These are phyloP conservation scores for Melanotaenia parkinsoni DNA, from an alignment of 2,797 vertebrate genomes.

Conservation along the genomic window DNA sequence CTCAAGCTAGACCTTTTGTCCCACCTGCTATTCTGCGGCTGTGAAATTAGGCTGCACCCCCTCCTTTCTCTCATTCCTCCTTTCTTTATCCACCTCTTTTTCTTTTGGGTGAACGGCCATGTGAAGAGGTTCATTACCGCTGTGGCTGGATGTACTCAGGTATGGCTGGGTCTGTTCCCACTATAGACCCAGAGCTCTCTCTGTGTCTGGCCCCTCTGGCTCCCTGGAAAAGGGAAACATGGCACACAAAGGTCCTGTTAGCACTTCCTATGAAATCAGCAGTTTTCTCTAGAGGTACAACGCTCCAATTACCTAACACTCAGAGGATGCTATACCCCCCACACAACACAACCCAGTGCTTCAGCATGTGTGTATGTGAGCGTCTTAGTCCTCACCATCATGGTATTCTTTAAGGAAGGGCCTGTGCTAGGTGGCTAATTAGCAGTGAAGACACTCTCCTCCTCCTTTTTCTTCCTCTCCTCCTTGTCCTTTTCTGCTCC, in stretches of 20 bases:
- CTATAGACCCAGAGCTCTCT: slow-evolving; percentile 89
- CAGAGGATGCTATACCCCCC: slow-evolving; percentile 84
- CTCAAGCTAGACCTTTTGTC: slow-evolving; percentile 99
- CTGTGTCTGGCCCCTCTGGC: slow-evolving; percentile 79
- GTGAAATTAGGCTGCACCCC: slow-evolving; percentile 95
- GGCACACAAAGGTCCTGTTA: slow-evolving; percentile 99
- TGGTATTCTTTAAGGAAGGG: slow-evolving; percentile 89
- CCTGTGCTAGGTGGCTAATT: slow-evolving; percentile 98
- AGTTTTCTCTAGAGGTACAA: slow-evolving; percentile 99
- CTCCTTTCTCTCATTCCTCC: slow-evolving; percentile 81
- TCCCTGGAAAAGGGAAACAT: slow-evolving; percentile 99
- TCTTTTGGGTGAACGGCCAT: slow-evolving; percentile 92
- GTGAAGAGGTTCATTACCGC: slow-evolving; percentile 99
- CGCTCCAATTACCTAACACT: slow-evolving; percentile 98
- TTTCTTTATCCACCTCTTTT: slow-evolving; percentile 81
- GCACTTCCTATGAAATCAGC: slow-evolving; percentile 99
- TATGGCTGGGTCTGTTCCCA: slow-evolving; percentile 96
- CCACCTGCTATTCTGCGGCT: slow-evolving; percentile 95
- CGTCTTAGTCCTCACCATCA: slow-evolving; percentile 80
- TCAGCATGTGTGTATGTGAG: slow-evolving; percentile 58
- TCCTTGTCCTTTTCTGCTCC: slow-evolving; percentile 92
- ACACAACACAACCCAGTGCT: slow-evolving; percentile 63
- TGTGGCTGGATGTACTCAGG: slow-evolving; percentile 90
- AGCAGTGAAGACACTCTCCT: slow-evolving; percentile 96
- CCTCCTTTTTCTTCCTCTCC: slow-evolving; percentile 83